Base-by-base conservation (phyloP, 2,797 vertebrate species). In the Acanthurus tractus region DNA sequence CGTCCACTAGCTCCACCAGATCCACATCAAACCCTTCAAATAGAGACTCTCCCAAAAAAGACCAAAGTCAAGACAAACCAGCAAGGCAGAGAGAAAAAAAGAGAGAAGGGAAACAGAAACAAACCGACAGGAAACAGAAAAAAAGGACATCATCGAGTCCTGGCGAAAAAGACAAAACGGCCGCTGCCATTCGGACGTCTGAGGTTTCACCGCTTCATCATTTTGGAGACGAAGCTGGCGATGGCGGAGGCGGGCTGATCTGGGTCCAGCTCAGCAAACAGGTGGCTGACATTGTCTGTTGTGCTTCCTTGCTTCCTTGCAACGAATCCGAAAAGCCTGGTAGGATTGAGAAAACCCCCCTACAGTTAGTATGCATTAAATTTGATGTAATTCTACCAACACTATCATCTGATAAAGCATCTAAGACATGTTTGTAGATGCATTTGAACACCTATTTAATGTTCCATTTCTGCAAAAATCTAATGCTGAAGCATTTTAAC, bases 261-360 rank as follows among this genome's bases (percentile, higher is more conserved):
- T 0, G 96, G 96, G 77, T 99, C 98, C 79, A 98, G 94, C 94
- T 99, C 98, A 0, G 98, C 97, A n/a, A 99, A 99, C 86, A 99
- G 96, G 92, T 99, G 98, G 91, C 97, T 98, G 79, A 99, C 94
- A n/a, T 99, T 99, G 95, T 99, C 98, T 8, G 97, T 98, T 89
- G 96, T 97, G 94, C 98, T 99, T 91, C 98, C 98, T 94, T 99
- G 98, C 91, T 99, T 99, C 89, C 98, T 93, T 20, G 98, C 98
- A 61, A 99, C 97, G 0, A 99, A 99, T 79, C 98, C 98, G 0
- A 99, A 99, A 63, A 99, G 95, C 92, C 98, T 99, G 82, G 4
- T 1, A 25, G 36, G 74, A 70, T 1, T 2, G 2, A 63, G 29
- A 62, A 58, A 45, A 34, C 42, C 0, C 17, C 2, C 20, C 14